phyloP scores from a whole-genome alignment of 2,888 invertebrate genomes.

The Limnephilus rhombicus region DNA sequence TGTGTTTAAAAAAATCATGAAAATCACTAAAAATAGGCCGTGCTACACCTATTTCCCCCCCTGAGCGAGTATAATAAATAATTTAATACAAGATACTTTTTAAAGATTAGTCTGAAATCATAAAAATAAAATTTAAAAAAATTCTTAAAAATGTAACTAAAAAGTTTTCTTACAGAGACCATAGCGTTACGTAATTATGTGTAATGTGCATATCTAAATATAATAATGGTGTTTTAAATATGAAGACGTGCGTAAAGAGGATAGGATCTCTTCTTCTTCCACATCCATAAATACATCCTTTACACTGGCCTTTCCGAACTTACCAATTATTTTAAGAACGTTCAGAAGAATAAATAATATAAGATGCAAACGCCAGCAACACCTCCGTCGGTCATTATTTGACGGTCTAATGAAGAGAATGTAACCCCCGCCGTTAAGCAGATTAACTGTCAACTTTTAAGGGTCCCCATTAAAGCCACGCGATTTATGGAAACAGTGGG shows the following conservation, averaged over 20 bases:
- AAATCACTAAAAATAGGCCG: no score
- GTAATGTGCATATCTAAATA: not conserved
- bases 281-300: not conserved
- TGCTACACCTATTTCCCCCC: no score
- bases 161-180: no score
- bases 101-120: no score
- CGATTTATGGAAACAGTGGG: slow-evolving; percentile 39
- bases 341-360: not conserved
- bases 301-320: not conserved
- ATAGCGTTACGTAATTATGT: no score
- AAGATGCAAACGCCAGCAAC: not conserved
- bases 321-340: not conserved
- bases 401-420: slow-evolving; percentile 45
- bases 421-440: slow-evolving; percentile 47
- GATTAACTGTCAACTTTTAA: slow-evolving; percentile 48
- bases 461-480: slow-evolving; percentile 46
- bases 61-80: no score
- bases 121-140: no score
- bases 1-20: no score
- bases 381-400: slow-evolving; percentile 27
- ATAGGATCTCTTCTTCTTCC: not conserved
- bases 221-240: not conserved
- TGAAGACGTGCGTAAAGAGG: not conserved
- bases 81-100: no score
- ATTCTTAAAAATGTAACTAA: no score